These are phyloP conservation scores for Sylvilagus bachmani DNA, from an alignment of 2,113 vertebrate genomes.

Conservation along the genomic window DNA sequence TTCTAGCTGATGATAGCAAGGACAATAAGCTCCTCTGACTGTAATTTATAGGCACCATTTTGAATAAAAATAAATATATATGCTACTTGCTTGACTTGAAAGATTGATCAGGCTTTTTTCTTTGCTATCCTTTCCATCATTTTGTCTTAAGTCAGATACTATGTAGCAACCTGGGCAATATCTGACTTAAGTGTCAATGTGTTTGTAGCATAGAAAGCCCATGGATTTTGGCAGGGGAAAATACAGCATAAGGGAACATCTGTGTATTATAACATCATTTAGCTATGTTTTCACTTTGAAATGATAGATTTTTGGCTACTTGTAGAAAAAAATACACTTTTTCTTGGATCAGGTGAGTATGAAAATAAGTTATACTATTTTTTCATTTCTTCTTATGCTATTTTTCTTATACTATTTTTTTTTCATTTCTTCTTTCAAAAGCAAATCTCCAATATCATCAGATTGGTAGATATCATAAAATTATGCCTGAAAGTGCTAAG, in stretches of 20 bases:
- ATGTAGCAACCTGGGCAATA: not conserved
- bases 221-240: constrained; percentile 14
- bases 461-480: constrained; percentile 29
- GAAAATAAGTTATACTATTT: not conserved
- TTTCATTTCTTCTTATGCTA: not conserved
- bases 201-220: not conserved
- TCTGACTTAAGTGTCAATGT: not conserved
- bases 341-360: not conserved
- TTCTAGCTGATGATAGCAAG: not conserved
- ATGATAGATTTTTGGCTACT: not conserved
- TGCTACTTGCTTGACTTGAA: constrained; percentile 24
- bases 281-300: not conserved
- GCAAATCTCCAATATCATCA: constrained; percentile 4
- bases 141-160: constrained; percentile 12
- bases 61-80: not conserved
- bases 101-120: not conserved
- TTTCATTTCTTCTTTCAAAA: constrained; percentile 5
- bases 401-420: not conserved
- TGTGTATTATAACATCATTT: not conserved
- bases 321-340: not conserved
- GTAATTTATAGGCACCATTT: constrained; percentile 20
- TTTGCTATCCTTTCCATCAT: constrained; percentile 11
- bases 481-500: not conserved
- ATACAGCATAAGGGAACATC: not conserved
- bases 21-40: not conserved